These are phyloP conservation scores for Etheostoma cragini DNA, from an alignment of 2,113 vertebrate genomes.

Conservation along the genomic window DNA sequence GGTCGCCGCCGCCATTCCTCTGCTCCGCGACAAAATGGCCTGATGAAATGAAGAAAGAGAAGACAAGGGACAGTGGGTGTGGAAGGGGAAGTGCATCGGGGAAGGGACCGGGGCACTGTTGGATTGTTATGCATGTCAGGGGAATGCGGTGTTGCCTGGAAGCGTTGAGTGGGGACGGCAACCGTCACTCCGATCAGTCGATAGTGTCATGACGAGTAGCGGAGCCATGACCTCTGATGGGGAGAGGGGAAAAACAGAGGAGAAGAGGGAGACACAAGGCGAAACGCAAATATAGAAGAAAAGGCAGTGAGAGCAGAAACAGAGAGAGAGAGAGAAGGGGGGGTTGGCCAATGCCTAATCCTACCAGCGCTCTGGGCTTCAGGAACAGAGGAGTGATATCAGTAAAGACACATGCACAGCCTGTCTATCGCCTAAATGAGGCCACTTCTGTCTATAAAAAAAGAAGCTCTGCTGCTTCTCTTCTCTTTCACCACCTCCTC, in stretches of 20 bases:
- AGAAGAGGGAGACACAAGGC: conserved; percentile 39
- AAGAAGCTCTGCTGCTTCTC: conserved; percentile 20
- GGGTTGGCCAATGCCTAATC: conserved; percentile 51
- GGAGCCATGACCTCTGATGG: conserved; percentile 61
- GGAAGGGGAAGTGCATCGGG: conserved; percentile 14
- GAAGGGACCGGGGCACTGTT: conserved; percentile 16
- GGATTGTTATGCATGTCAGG: conserved; percentile 49
- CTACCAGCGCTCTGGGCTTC: conserved; percentile 47
- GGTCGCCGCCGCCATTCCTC: conserved; percentile 9
- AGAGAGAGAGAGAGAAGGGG: background rate
- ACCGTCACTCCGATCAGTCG: conserved; percentile 61
- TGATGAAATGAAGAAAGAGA: conserved; percentile 10
- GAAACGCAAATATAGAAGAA: conserved; percentile 34
- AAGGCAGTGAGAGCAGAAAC: conserved; percentile 53
- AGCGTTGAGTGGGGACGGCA: conserved; percentile 28
- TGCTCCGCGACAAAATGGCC: conserved; percentile 25
- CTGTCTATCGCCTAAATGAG: conserved; percentile 65
- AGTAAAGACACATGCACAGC: conserved; percentile 60
- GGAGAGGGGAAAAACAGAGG: conserved; percentile 1
- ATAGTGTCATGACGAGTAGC: conserved; percentile 56
- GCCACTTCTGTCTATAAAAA: conserved; percentile 48
- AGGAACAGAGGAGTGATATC: conserved; percentile 61
- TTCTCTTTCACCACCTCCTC: conserved; percentile 43
- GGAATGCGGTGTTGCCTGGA: conserved; percentile 29
- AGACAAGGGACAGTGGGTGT: conserved; percentile 22